Evolutionary conservation across 2,113 vertebrate genomes (phyloP), one percentile per base, ranked within the genome.

Genomic region (Oceanites oceanicus): DNA sequence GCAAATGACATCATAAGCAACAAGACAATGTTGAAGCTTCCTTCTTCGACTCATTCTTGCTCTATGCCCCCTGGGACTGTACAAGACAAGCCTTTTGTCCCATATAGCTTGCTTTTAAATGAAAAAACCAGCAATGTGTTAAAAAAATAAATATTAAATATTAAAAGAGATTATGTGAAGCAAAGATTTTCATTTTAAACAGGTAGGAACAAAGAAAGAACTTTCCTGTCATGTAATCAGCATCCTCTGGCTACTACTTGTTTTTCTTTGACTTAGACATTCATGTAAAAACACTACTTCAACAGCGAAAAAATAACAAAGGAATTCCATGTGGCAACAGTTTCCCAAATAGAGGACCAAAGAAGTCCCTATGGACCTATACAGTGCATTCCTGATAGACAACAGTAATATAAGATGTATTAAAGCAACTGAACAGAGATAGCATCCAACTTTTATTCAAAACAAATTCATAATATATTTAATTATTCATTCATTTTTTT

Each of bases 21-120:
- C 32, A 90, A 77, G 45, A 23, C 27, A 70, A 73, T 1, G 5
- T 90, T 21, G 34, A 91, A 88, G 38, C 12, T 5, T 79, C 36
- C 18, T 68, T 78, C 85, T 90, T 52, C 0, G 0, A n/a, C 19
- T 71, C 1, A 0, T 3, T 82, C 17, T 70, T 68, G 13, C 52
- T 94, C 6, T 81, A 36, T 75, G 52, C 1, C 25, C 36, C 15
- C 10, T 38, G 13, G 29, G 32, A 61, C 25, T 38, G 6, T 30
- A 45, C 5, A 63, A 76, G 49, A 67, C 30, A 90, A 68, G 36
- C 9, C 5, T 86, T 92, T 85, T 73, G 14, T 40, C 45, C 13
- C 6, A 7, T 3, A 23, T 38, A 83, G 18, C n/a, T 74, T 44
- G n/a, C 6, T 83, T 44, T 50, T 21, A 44, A 22, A 36, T 5